phyloP scores from a whole-genome alignment of 1,140 invertebrate species.

The Protaetia brevitarsis region DNA sequence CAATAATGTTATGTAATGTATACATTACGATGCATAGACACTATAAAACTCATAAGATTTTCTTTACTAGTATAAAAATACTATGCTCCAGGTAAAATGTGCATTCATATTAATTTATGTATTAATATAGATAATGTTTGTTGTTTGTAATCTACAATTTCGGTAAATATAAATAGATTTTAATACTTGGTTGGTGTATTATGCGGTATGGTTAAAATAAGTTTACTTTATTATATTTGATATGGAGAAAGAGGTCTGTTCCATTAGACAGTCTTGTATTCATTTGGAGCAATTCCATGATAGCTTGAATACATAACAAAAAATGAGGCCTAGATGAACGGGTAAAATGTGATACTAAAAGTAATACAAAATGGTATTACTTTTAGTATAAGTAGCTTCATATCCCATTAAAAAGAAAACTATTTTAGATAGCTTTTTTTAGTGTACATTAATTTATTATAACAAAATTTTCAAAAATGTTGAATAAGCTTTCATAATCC shows the following conservation, averaged over 20 bases:
- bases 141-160: too few relatives aligned
- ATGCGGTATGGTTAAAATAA: background rate
- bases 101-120: background rate
- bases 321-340: background rate
- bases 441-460: too few relatives aligned
- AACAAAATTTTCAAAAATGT: too few relatives aligned
- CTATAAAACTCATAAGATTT: constrained; percentile 4
- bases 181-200: background rate
- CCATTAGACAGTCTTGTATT: background rate
- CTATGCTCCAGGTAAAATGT: constrained; percentile 2
- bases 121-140: too few relatives aligned
- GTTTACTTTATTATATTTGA: background rate
- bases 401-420: too few relatives aligned
- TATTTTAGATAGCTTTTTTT: too few relatives aligned
- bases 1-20: background rate
- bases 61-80: constrained; percentile 4
- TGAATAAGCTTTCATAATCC: too few relatives aligned
- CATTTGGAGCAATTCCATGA: too few relatives aligned
- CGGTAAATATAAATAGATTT: too few relatives aligned
- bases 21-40: background rate
- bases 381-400: too few relatives aligned
- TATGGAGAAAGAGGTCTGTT: background rate
- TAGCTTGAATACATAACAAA: background rate
- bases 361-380: too few relatives aligned
- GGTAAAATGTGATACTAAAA: background rate